These are phyloP conservation scores for Excalfactoria chinensis DNA, from an alignment of 2,113 vertebrate genomes.

Conservation along the genomic window DNA sequence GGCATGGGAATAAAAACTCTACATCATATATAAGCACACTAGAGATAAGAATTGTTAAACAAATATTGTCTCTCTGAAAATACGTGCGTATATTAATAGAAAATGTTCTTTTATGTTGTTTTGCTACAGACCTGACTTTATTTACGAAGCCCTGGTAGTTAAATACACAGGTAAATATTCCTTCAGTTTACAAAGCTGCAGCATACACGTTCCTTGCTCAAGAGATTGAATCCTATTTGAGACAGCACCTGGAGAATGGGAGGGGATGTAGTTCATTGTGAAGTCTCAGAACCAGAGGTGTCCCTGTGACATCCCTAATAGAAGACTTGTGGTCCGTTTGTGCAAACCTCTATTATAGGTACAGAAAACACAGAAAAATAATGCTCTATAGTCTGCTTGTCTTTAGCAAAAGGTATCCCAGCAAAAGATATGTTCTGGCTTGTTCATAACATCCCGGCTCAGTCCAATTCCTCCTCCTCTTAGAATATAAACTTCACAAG, in stretches of 20 bases:
- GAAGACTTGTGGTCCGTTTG: neutral
- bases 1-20: neutral
- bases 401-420: neutral
- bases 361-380: neutral
- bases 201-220: neutral
- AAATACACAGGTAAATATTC: neutral
- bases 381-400: neutral
- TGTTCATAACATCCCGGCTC: neutral
- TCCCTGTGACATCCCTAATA: no score
- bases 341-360: accelerated
- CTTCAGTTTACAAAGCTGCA: neutral
- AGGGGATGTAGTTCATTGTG: neutral
- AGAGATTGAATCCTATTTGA: neutral
- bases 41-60: neutral
- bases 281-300: neutral
- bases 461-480: neutral
- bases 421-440: no score
- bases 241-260: neutral
- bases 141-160: neutral
- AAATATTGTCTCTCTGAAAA: neutral
- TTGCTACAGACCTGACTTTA: neutral
- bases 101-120: neutral
- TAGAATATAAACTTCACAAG: neutral
- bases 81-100: neutral
- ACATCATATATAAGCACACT: neutral